Evolutionary conservation across 2,888 invertebrate genomes (phyloP).

Genomic region (Philereme transversata): DNA sequence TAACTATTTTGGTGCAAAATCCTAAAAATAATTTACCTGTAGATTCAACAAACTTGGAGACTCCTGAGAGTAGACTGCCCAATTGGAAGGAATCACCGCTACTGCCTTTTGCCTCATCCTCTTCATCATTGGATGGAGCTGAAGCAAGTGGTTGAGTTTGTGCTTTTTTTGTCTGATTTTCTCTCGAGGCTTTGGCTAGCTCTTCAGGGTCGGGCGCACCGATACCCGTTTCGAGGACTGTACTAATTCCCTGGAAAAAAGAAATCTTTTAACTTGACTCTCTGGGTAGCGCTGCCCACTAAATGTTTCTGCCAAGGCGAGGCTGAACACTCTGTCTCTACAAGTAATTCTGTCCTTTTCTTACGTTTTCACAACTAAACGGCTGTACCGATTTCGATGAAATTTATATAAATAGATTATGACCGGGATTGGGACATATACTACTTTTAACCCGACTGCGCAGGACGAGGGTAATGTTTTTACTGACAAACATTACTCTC

Average conservation of each 20-base stretch:
- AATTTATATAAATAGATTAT: no score
- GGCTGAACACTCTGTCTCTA: no score
- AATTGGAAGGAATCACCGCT: conserved; percentile 77
- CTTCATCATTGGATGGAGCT: conserved; percentile 27
- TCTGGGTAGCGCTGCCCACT: no score
- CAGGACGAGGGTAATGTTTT: no score
- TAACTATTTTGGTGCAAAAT: neutral
- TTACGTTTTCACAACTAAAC: no score
- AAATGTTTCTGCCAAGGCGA: no score
- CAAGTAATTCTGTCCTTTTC: no score
- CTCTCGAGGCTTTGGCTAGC: conserved; percentile 74
- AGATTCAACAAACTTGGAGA: conserved; percentile 88
- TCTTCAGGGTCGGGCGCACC: conserved; percentile 94
- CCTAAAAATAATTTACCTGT: conserved; percentile 74
- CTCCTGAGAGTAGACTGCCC: conserved; percentile 86
- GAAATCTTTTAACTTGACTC: neutral
- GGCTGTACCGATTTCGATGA: no score
- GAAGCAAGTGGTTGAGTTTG: conserved; percentile 14
- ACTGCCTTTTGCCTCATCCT: conserved; percentile 36
- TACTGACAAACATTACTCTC: no score
- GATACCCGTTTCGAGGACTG: conserved; percentile 91
- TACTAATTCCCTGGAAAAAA: conserved; percentile 87
- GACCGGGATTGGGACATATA: no score
- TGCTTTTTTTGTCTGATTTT: conserved; percentile 49
- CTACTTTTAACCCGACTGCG: no score